phyloP scores from a whole-genome alignment of 2,888 invertebrate species.

The Stenchaetothrips biformis region DNA sequence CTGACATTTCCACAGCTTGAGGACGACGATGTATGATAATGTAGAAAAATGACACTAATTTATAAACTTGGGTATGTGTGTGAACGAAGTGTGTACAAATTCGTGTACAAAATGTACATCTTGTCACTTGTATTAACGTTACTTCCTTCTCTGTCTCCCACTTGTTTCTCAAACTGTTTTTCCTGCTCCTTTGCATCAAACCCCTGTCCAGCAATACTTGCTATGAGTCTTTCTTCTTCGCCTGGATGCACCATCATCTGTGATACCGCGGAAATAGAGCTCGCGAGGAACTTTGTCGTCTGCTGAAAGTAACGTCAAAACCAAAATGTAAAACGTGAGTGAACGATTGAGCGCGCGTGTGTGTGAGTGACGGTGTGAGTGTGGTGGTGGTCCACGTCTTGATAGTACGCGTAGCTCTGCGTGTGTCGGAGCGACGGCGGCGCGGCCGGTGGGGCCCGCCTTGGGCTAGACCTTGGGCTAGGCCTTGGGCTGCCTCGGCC shows the following conservation, averaged over 20 bases:
- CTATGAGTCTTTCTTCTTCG: no score
- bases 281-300: no score
- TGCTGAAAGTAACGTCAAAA: neutral
- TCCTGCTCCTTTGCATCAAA: no score
- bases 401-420: neutral
- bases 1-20: conserved; percentile 20
- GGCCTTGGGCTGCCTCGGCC: neutral
- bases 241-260: no score
- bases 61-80: neutral
- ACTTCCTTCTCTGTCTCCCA: conserved; percentile 13
- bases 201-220: no score
- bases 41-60: conserved; percentile 12
- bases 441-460: neutral
- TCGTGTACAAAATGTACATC: conserved; percentile 10
- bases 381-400: neutral
- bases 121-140: neutral
- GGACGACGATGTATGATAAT: neutral
- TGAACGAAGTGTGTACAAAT: neutral
- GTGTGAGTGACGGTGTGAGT: neutral
- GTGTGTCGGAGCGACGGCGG: neutral
- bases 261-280: no score
- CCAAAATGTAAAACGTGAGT: neutral
- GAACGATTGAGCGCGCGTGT: neutral
- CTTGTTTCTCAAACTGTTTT: neutral
- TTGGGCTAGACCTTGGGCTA: no score